Evolutionary conservation across 2,797 vertebrate genomes (phyloP).

Genomic region (Acrocephalus scirpaceus): DNA sequence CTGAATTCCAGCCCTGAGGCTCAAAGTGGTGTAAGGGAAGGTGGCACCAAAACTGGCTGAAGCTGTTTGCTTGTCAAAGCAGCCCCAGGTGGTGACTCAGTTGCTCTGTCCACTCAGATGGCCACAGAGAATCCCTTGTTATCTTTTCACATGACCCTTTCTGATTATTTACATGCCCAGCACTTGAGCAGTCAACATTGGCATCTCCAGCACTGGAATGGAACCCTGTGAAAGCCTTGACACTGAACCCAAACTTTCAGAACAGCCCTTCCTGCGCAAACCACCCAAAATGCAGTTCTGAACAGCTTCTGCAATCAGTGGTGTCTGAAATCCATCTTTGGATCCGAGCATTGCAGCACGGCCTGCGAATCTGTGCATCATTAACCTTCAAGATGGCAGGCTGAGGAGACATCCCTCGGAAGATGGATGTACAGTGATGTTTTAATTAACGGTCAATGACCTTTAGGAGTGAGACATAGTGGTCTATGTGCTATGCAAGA

Average conservation of each 20-base stretch:
- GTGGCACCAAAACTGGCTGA: background rate
- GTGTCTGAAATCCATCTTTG: background rate
- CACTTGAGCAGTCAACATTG: background rate
- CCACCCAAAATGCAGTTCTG: background rate
- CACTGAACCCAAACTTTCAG: background rate
- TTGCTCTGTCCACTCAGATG: background rate
- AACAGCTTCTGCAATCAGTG: background rate
- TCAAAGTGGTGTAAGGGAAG: background rate
- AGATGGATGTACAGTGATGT: background rate
- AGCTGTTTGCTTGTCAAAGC: background rate
- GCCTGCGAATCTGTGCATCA: background rate
- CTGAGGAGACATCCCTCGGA: background rate
- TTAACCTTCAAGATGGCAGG: conserved; percentile 24
- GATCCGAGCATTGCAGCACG: accelerated
- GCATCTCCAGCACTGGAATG: background rate
- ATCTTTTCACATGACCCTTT: background rate
- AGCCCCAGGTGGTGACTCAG: background rate
- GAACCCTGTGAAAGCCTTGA: background rate
- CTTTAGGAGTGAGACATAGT: background rate
- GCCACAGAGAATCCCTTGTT: background rate
- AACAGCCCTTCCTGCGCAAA: background rate
- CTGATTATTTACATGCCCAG: background rate
- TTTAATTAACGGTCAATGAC: background rate
- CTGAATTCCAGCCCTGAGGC: background rate
- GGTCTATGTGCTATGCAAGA: background rate